Conservation (phyloP, 37 sponge, comb jelly and placozoan species). For the Cliona cf. orientalis region DNA sequence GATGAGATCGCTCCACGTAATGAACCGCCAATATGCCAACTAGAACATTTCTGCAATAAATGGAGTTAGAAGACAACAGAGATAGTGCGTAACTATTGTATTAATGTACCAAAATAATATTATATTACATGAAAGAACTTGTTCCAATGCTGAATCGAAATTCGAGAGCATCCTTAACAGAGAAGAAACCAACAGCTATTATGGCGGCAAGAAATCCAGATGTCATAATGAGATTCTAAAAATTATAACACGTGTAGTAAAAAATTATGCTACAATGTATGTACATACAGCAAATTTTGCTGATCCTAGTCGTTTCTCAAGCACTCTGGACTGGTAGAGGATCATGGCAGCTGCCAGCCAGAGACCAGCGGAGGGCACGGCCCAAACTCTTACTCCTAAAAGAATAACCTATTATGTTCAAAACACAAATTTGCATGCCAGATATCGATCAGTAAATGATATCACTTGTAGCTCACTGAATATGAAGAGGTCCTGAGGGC, state of each 20-base stretch:
- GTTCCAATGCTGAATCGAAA: too few relatives aligned
- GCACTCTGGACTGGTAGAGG: slow-evolving; percentile 38
- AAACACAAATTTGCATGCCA: not conserved
- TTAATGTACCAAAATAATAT: not conserved
- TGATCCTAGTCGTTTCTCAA: slow-evolving; percentile 49
- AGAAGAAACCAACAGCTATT: too few relatives aligned
- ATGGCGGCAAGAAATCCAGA: too few relatives aligned
- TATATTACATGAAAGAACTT: not conserved
- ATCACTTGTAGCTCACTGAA: slow-evolving; percentile 45
- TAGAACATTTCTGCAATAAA: slow-evolving; percentile 15
- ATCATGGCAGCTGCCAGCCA: slow-evolving; percentile 57
- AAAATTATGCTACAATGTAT: not conserved
- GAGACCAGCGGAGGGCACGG: slow-evolving; percentile 35
- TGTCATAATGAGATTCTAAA: too few relatives aligned
- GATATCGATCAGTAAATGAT: not conserved
- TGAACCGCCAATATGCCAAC: slow-evolving; percentile 7
- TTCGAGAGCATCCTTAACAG: too few relatives aligned
- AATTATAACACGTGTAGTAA: not conserved
- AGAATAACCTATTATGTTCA: slow-evolving; percentile 12
- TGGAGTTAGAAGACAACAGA: not conserved
- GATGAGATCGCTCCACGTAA: not conserved
- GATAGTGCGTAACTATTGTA: not conserved
- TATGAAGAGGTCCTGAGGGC: not conserved
- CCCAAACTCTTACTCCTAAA: slow-evolving; percentile 35
- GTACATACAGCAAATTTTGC: slow-evolving; percentile 41